A percentile compares a stretch with the other conserved stretches of the same genome.
Conservation (phyloP, 30 jellyfish, hydroid and myxozoan species). For the Rhopilema esculentum region DNA sequence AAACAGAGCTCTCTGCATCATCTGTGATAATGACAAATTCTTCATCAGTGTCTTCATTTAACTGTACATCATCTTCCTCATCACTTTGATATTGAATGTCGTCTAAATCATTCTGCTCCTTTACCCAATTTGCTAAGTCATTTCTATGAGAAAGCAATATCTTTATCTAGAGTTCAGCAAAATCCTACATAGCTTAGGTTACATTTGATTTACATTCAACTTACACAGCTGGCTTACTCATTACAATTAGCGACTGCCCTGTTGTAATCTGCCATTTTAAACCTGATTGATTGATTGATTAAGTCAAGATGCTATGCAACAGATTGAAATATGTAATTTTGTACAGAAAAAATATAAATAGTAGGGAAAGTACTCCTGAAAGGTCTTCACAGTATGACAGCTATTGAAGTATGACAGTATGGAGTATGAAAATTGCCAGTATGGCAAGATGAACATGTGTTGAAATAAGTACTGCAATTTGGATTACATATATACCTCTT, state of each 20-base stretch:
- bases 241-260: background rate
- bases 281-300: background rate
- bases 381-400: background rate
- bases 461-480: background rate
- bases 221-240: background rate
- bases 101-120: conserved; percentile 6
- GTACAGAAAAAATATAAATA: background rate
- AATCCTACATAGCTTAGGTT: background rate
- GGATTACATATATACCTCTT: background rate
- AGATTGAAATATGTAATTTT: background rate
- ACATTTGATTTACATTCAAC: background rate
- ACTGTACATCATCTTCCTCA: conserved; percentile 4
- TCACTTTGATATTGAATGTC: conserved; percentile 11
- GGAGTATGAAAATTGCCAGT: background rate
- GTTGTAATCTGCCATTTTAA: background rate
- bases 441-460: background rate
- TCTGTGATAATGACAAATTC: conserved; percentile 3
- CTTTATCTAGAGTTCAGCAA: background rate
- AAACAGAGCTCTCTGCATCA: conserved; percentile 8
- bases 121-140: background rate
- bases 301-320: background rate
- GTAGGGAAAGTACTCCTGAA: background rate
- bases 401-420: background rate
- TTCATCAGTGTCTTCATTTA: background rate
- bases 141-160: conserved; percentile 1